Conservation (phyloP, 2,888 invertebrate genomes). For the Bombylius discolor region DNA sequence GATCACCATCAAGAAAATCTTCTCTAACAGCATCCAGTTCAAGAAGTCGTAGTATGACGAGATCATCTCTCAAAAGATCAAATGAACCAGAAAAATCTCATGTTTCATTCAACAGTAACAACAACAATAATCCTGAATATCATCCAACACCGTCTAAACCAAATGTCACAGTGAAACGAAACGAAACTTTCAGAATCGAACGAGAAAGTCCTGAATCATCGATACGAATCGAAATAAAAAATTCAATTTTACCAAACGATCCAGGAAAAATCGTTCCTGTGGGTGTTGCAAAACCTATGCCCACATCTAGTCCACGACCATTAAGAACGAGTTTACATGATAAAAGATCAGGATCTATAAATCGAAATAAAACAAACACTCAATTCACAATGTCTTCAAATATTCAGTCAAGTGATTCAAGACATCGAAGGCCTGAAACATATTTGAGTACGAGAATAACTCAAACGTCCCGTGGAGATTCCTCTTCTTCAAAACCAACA, state of each 20-base stretch:
- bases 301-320: constrained; percentile 3
- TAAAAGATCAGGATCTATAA: too few species aligned
- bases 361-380: too few species aligned
- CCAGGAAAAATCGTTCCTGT: constrained; percentile 32
- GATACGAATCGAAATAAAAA: constrained; percentile 34
- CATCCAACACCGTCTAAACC: neutral
- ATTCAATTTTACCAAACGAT: constrained; percentile 30
- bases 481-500: neutral
- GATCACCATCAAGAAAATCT: constrained; percentile 18
- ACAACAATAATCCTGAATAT: neutral
- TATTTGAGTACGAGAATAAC: too few species aligned
- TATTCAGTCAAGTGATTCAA: too few species aligned
- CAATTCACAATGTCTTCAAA: too few species aligned
- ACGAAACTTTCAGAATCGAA: constrained; percentile 18
- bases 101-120: neutral
- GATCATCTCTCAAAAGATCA: neutral
- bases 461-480: too few species aligned
- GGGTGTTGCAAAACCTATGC: constrained; percentile 35
- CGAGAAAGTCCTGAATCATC: constrained; percentile 17
- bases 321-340: too few species aligned
- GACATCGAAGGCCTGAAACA: too few species aligned
- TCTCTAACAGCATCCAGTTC: constrained; percentile 26
- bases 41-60: constrained; percentile 10
- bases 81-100: neutral
- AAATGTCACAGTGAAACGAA: constrained; percentile 8